A percentile compares a stretch with the other conserved stretches of the same genome.
Conservation (phyloP, 2,797 vertebrate genomes). For the Arrhamphus sclerolepis region DNA sequence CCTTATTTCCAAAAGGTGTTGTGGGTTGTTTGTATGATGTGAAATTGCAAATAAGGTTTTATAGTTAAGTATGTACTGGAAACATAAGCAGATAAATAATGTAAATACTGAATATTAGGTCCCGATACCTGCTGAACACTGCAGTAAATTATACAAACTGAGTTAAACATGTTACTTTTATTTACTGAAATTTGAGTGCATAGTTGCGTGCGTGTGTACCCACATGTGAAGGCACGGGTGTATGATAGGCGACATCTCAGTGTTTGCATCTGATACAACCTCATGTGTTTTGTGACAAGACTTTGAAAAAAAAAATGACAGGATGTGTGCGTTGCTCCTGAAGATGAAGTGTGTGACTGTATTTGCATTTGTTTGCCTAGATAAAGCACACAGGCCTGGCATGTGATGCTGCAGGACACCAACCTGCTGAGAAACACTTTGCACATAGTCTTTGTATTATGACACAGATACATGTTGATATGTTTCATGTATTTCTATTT, state of each 20-base stretch:
- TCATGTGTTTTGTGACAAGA: slow-evolving; percentile 68
- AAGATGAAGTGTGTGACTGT: slow-evolving; percentile 59
- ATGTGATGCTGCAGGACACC: slow-evolving; percentile 77
- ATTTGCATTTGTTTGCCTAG: slow-evolving; percentile 76
- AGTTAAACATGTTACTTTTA: slow-evolving; percentile 60
- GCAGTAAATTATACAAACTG: slow-evolving; percentile 61
- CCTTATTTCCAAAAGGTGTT: slow-evolving; percentile 71
- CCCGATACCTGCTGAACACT: slow-evolving; percentile 59
- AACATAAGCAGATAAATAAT: slow-evolving; percentile 66
- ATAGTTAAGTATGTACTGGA: slow-evolving; percentile 64
- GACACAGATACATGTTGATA: slow-evolving; percentile 69
- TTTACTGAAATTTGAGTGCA: slow-evolving; percentile 60
- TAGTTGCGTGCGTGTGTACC: slow-evolving; percentile 25
- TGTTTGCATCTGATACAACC: slow-evolving; percentile 56
- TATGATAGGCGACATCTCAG: slow-evolving; percentile 41
- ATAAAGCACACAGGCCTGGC: slow-evolving; percentile 81
- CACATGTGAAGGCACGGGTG: slow-evolving; percentile 20
- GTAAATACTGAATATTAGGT: slow-evolving; percentile 72
- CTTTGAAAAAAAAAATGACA: slow-evolving; percentile 55
- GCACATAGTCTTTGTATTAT: slow-evolving; percentile 80
- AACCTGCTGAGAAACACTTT: slow-evolving; percentile 79
- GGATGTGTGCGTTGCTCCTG: slow-evolving; percentile 47
- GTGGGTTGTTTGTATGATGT: slow-evolving; percentile 80
- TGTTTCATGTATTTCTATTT: slow-evolving; percentile 81
- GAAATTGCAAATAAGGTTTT: slow-evolving; percentile 75